phyloP scores from a whole-genome alignment of 2,113 vertebrate species.

The Erinaceus europaeus region DNA sequence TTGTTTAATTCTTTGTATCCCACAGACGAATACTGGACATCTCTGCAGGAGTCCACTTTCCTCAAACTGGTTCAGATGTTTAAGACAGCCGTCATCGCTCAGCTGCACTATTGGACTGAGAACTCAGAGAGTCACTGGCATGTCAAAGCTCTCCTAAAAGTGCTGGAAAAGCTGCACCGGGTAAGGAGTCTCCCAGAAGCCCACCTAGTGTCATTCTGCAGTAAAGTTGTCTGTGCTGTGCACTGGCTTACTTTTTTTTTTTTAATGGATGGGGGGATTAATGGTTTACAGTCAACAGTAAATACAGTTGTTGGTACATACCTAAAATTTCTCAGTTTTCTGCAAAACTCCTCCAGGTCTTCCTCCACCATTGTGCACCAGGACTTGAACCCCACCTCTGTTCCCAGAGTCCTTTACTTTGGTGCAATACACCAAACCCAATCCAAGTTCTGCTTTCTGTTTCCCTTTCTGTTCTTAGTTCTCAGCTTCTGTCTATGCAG shows the following conservation, averaged over 20 bases:
- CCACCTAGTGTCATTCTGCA: background rate
- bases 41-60: slow-evolving; percentile 56
- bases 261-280: too few species aligned
- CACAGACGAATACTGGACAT: slow-evolving; percentile 72
- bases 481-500: too few species aligned
- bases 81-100: slow-evolving; percentile 38
- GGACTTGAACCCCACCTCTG: too few species aligned
- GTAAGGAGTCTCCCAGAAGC: slow-evolving; percentile 60
- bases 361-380: too few species aligned
- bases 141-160: slow-evolving; percentile 45
- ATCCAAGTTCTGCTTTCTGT: too few species aligned
- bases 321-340: too few species aligned
- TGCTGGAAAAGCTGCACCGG: slow-evolving; percentile 70
- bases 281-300: too few species aligned
- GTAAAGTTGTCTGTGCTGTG: slow-evolving; percentile 5
- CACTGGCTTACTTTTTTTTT: background rate
- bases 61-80: slow-evolving; percentile 67
- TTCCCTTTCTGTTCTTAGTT: too few species aligned
- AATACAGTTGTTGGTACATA: too few species aligned
- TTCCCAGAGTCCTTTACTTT: too few species aligned
- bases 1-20: slow-evolving; percentile 5
- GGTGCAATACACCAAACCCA: too few species aligned
- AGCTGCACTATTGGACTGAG: background rate
- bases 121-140: background rate
- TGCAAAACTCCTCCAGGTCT: too few species aligned